These are phyloP conservation scores for Spinibarbus caldwelli DNA, from an alignment of 2,797 vertebrate genomes.

Conservation along the genomic window DNA sequence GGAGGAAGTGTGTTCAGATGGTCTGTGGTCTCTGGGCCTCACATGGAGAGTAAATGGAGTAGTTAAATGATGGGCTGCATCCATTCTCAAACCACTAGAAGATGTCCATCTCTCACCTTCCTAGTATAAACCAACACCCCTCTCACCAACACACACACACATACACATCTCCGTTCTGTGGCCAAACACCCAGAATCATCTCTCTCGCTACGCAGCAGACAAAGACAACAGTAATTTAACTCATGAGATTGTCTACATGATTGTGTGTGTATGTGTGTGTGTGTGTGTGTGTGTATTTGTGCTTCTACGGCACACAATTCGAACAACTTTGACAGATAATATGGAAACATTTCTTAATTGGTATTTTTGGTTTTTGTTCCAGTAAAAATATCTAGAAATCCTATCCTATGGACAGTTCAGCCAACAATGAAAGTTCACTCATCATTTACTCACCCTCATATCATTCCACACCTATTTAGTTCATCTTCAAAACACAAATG, in stretches of 20 bases:
- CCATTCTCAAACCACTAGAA: constrained; percentile 49
- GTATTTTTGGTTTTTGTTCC: not conserved
- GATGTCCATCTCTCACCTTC: constrained; percentile 47
- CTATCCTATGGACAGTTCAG: not conserved
- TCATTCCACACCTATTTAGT: not conserved
- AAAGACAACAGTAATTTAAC: not conserved
- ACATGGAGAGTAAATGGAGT: constrained; percentile 36
- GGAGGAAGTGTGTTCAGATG: too few relatives aligned
- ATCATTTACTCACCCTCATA: not conserved
- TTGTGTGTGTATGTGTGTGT: not conserved
- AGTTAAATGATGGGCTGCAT: constrained; percentile 49
- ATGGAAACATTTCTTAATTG: not conserved
- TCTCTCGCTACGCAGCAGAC: not conserved
- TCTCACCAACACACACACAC: constrained; percentile 38
- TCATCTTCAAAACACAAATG: not conserved
- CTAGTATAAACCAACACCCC: constrained; percentile 20
- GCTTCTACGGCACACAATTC: too few relatives aligned
- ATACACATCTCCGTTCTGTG: constrained; percentile 26
- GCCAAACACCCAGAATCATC: constrained; percentile 35
- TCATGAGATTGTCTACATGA: not conserved
- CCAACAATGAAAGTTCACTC: not conserved
- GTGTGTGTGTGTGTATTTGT: not conserved
- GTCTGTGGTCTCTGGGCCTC: not conserved
- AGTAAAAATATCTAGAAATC: not conserved
- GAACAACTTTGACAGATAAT: not conserved